Evolutionary conservation across 2,113 vertebrate genomes (phyloP).

Genomic region (Notothenia coriiceps): DNA sequence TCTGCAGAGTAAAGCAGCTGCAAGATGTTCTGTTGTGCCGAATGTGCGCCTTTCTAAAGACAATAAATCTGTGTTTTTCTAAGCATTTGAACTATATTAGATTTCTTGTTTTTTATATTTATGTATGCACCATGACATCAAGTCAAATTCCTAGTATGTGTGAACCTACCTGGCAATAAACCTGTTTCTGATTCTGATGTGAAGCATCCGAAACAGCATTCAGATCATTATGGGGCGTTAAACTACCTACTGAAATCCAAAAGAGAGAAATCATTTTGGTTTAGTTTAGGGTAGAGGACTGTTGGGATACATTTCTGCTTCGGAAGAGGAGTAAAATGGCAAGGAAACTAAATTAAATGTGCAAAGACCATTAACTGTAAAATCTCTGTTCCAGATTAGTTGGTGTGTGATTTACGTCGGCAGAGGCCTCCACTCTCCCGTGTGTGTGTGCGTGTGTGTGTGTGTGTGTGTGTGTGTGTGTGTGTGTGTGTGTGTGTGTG

Average conservation of each 20-base stretch:
- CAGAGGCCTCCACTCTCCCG: too few species aligned
- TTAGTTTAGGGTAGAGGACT: too few species aligned
- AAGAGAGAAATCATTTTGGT: neutral
- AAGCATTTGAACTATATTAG: neutral
- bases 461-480: too few species aligned
- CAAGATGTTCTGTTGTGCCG: neutral
- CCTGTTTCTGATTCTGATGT: neutral
- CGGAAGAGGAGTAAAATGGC: neutral
- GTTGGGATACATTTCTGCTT: neutral
- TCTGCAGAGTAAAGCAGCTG: neutral
- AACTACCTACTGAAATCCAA: conserved; percentile 12
- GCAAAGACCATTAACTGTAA: neutral
- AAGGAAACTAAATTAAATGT: conserved; percentile 5
- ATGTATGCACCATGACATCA: too few species aligned
- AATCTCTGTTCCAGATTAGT: neutral
- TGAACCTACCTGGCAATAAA: too few species aligned
- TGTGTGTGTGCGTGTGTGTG: too few species aligned
- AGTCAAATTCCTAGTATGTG: too few species aligned
- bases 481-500: too few species aligned
- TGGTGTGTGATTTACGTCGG: too few species aligned
- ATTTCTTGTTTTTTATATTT: too few species aligned
- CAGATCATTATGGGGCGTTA: conserved; percentile 15
- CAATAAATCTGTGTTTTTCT: conserved; percentile 15
- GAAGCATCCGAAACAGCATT: conserved; percentile 24
- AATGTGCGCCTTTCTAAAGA: neutral